A percentile compares a stretch with the other conserved stretches of the same genome.
phyloP scores from a whole-genome alignment of 2,113 vertebrate species.

The cat (Felis catus) region F.catus_Fca126_mat1.0 CM031412.1:54520501-54521000 shows the following conservation, averaged over 20 bases:
- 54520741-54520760: not conserved
- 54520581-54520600: not conserved
- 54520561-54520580: not conserved
- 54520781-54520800: no score
- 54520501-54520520: not conserved
- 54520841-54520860: no score
- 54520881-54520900: no score
- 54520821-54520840: no score
- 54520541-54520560: not conserved
- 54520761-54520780: not conserved
- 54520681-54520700: not conserved
- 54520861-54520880: no score
- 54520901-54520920: no score
- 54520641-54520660: not conserved
- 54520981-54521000: no score
- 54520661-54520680: not conserved
- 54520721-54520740: not conserved
- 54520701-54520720: not conserved
- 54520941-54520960: no score
- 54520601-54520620: not conserved
- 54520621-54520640: conserved; percentile 1
- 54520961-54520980: no score
- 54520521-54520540: not conserved
- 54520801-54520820: no score
- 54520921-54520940: no score